Evolutionary conservation across 1,140 invertebrate genomes (phyloP).

Genomic region (Bradynema listronoti): DNA sequence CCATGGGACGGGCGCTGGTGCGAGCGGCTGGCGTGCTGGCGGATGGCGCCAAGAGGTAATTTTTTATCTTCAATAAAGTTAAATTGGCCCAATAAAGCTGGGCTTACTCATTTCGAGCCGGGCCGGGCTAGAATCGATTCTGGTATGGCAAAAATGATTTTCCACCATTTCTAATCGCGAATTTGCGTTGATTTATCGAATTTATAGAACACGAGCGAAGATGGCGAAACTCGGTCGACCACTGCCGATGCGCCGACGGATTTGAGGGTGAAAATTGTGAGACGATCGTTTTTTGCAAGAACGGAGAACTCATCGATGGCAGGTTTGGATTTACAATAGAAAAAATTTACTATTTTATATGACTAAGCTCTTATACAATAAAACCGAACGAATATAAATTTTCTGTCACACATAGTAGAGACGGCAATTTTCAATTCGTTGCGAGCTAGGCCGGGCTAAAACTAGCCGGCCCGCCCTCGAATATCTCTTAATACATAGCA

Average conservation of each 20-base stretch:
- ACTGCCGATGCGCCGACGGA: constrained; percentile 32
- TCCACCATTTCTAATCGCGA: no score
- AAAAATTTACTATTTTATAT: background rate
- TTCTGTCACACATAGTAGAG: no score
- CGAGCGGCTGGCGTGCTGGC: constrained; percentile 40
- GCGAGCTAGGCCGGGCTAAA: no score
- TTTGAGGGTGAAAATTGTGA: constrained; percentile 44
- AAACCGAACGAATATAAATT: no score
- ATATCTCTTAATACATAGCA: background rate
- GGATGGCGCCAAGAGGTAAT: constrained; percentile 41
- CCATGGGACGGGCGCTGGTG: constrained; percentile 42
- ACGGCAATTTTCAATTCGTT: no score
- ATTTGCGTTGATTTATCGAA: background rate
- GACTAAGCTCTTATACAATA: no score
- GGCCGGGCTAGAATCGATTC: no score
- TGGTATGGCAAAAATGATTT: no score
- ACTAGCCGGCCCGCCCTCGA: no score
- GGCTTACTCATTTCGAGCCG: no score
- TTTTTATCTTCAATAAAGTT: no score
- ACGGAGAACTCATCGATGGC: constrained; percentile 34
- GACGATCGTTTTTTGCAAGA: constrained; percentile 26
- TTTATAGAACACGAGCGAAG: constrained; percentile 35
- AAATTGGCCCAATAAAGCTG: no score
- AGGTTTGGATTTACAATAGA: background rate
- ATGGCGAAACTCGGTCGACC: constrained; percentile 34